These are phyloP conservation scores for Phytoseiulus persimilis DNA, from an alignment of 2,888 invertebrate genomes.

Conservation along the genomic window DNA sequence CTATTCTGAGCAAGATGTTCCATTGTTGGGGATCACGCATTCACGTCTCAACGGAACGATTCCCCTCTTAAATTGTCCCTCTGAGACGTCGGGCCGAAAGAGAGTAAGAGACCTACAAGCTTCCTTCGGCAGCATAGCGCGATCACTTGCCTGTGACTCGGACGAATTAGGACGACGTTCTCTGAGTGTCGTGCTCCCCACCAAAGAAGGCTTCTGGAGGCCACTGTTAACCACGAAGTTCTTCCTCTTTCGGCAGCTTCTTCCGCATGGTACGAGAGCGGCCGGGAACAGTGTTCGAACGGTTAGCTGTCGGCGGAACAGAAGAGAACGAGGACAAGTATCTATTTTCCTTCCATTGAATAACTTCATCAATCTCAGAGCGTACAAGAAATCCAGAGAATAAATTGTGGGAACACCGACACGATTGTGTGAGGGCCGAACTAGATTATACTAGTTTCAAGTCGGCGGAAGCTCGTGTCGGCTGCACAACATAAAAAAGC, in stretches of 20 bases:
- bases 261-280: no score
- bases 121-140: neutral
- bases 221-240: no score
- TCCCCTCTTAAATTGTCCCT: neutral
- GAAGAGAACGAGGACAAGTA: neutral
- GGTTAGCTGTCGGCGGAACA: neutral
- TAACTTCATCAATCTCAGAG: neutral
- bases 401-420: neutral
- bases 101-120: neutral
- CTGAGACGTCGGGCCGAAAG: neutral
- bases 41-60: neutral
- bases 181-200: no score
- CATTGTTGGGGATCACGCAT: neutral
- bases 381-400: neutral
- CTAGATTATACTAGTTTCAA: neutral
- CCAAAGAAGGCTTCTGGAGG: no score
- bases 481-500: neutral
- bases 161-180: no score
- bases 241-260: no score
- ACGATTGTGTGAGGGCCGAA: neutral
- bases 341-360: neutral
- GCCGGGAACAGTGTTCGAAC: neutral
- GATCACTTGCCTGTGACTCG: neutral
- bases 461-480: neutral
- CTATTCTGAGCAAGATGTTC: neutral